A percentile compares a stretch with the other conserved stretches of the same genome.
Conservation (phyloP, 30 jellyfish, hydroid and myxozoan species). For the Aurelia aurita complex sp. Pacific region DNA sequence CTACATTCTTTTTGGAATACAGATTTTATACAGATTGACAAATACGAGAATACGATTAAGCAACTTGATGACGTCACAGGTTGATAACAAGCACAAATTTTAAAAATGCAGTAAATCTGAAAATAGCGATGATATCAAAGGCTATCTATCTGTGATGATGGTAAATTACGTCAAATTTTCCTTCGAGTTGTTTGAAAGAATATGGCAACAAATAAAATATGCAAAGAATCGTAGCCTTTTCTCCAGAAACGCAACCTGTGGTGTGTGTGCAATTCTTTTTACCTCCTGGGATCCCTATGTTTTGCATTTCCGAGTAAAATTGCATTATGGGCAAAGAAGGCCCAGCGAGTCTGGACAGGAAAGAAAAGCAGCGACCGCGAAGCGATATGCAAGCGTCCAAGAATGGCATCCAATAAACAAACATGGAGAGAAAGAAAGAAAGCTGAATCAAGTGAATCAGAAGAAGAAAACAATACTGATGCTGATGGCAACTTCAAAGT, state of each 20-base stretch:
- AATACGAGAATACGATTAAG: background rate
- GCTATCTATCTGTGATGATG: too few relatives aligned
- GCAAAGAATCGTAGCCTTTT: background rate
- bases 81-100: too few relatives aligned
- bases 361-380: background rate
- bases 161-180: too few relatives aligned
- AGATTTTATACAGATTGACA: background rate
- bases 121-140: too few relatives aligned
- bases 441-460: background rate
- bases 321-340: slow-evolving; percentile 25
- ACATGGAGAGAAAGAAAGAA: slow-evolving; percentile 14
- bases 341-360: too few relatives aligned
- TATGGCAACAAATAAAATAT: too few relatives aligned
- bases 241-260: too few relatives aligned
- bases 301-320: slow-evolving; percentile 21
- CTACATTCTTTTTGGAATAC: too few relatives aligned
- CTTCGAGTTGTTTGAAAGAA: too few relatives aligned
- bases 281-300: slow-evolving; percentile 25
- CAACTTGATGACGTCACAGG: too few relatives aligned
- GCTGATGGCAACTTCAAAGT: background rate
- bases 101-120: too few relatives aligned
- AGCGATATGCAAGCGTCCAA: background rate
- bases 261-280: background rate
- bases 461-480: background rate
- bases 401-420: slow-evolving; percentile 2